Evolutionary conservation across 2,888 invertebrate genomes (phyloP), one percentile per base, ranked within the genome.

Genomic region (Sesia apiformis): DNA sequence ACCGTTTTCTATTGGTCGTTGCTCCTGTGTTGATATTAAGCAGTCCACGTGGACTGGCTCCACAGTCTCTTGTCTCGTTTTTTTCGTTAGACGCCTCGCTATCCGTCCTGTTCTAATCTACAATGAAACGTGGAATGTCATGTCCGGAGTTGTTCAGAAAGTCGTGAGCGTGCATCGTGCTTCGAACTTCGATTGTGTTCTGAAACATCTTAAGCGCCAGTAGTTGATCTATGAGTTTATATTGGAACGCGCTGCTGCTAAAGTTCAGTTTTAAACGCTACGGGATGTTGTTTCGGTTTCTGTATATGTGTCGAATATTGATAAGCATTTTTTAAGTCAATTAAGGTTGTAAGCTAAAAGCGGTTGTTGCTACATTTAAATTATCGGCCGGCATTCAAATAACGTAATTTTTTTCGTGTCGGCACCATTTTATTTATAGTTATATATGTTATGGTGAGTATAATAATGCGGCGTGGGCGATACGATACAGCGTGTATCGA

Each of bases 121-220:
- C 89, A 88, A 84, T 84, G 86, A 84, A 89, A 88, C 87, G 86
- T 83, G 87, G 89, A 89, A 89, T 89, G 88, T 86, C 89, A 87
- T 89, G 89, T 89, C 86, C 86, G 86, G 84, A 88, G 89, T 89
- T 87, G 88, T 89, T 87, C 88, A 84, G 87, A 88, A 86, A 89
- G 89, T 89, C 89, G 89, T 89, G 89, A 88, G 88, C 87, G 87
- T 87, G 87, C 88, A 89, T 89, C 88, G 88, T 87, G 89, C 86
- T 85, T 84, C 81, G 78, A 85, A 79, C 76, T 78, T 72, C 63
- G 63, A 57, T 59, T 59, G 62, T 70, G 64, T 73, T 70, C 65
- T 66, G 63, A 70, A 85, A 84, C 69, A 70, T 67, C 76, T 61
- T 66, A 87, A 76, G 74, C 74, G 64, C 64, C 57, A 60, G 52